These are phyloP conservation scores for Sorex fumeus DNA, from an alignment of 2,113 vertebrate genomes.

Conservation along the genomic window DNA sequence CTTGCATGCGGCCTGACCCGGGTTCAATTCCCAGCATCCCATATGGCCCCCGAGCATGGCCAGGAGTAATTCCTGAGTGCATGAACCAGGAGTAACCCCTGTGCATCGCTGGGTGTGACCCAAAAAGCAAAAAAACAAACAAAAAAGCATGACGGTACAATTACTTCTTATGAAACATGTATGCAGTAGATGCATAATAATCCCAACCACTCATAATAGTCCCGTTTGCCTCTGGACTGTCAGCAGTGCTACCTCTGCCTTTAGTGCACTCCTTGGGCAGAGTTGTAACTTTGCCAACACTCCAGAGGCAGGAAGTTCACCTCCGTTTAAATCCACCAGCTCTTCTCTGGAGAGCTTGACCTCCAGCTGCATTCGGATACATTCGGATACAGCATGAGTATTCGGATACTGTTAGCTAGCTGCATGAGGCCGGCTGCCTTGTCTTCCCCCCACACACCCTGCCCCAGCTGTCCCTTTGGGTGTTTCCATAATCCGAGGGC, in stretches of 20 bases:
- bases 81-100: too few relatives aligned
- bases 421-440: background rate
- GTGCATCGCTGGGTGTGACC: too few relatives aligned
- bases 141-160: too few relatives aligned
- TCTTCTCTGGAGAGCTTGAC: background rate
- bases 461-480: conserved; percentile 48
- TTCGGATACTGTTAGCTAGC: background rate
- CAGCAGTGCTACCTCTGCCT: background rate
- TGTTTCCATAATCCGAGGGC: conserved; percentile 59
- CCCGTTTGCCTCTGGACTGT: background rate
- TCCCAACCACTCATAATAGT: background rate
- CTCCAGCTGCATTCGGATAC: conserved; percentile 21
- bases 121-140: too few relatives aligned
- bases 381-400: too few relatives aligned
- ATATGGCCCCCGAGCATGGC: too few relatives aligned
- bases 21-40: too few relatives aligned
- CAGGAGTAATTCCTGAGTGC: too few relatives aligned
- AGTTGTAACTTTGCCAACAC: background rate
- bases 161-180: background rate
- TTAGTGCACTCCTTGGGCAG: background rate
- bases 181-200: background rate
- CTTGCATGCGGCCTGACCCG: too few relatives aligned
- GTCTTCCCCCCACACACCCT: background rate
- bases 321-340: background rate
- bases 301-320: rapidly evolving